A percentile compares a stretch with the other conserved stretches of the same genome.
Conservation (phyloP, 2,888 invertebrate species). For the Aphidoletes aphidimyza region DNA sequence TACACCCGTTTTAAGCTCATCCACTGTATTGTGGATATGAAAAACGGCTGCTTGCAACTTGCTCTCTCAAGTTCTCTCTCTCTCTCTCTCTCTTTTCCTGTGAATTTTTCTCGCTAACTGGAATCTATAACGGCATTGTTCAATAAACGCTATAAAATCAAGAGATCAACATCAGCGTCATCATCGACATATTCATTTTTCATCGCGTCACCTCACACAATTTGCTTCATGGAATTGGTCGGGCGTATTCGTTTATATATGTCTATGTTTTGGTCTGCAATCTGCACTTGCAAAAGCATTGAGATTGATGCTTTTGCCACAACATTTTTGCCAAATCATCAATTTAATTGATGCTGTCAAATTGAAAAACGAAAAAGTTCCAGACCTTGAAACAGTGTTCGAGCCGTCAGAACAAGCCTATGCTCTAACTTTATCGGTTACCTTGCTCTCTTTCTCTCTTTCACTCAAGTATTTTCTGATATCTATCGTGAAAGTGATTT, state of each 20-base stretch:
- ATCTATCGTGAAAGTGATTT: neutral
- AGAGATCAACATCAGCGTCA: neutral
- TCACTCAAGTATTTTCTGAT: neutral
- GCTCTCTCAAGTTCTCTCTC: no score
- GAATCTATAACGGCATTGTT: no score
- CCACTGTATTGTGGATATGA: no score
- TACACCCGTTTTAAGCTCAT: no score
- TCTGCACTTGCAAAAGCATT: neutral
- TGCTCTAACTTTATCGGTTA: neutral
- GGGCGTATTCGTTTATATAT: no score
- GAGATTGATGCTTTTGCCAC: neutral
- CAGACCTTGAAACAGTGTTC: neutral
- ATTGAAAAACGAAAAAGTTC: neutral
- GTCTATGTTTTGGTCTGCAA: no score
- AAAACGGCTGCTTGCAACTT: no score
- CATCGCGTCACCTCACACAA: slow-evolving; percentile 17
- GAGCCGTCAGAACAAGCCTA: no score
- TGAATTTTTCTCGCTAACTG: no score
- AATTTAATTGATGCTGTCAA: neutral
- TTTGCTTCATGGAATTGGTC: neutral
- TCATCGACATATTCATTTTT: neutral
- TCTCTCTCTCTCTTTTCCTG: no score
- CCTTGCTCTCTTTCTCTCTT: neutral
- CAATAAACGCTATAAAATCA: slow-evolving; percentile 16
- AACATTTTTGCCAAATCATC: slow-evolving; percentile 33